These are phyloP conservation scores for Lipophrys pholis DNA, from an alignment of 2,113 vertebrate species.

Conservation along the genomic window DNA sequence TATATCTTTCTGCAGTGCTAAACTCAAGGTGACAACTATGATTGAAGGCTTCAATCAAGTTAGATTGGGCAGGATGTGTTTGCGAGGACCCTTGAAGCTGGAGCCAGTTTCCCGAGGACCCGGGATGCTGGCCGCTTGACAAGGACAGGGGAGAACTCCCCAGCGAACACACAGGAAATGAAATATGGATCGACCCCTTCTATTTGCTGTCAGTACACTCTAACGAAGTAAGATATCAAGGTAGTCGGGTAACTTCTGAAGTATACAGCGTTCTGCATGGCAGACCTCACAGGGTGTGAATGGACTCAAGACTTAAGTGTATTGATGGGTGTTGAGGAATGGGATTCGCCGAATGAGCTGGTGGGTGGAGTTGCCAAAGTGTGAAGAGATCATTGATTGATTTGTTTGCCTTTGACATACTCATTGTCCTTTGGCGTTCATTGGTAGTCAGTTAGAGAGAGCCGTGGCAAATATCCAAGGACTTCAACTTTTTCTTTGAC, in stretches of 20 bases:
- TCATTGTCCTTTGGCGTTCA: slow-evolving; percentile 13
- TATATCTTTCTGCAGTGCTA: background rate
- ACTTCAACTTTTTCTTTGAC: background rate
- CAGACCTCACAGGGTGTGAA: background rate
- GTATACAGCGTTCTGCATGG: slow-evolving; percentile 14
- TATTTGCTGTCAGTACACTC: slow-evolving; percentile 67
- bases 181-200: slow-evolving; percentile 69
- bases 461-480: background rate
- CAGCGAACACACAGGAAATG: slow-evolving; percentile 59
- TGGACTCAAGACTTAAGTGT: background rate
- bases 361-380: slow-evolving; percentile 12
- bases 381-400: slow-evolving; percentile 32
- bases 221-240: slow-evolving; percentile 56
- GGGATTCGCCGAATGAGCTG: background rate
- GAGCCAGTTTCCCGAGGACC: slow-evolving; percentile 4
- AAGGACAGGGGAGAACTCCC: slow-evolving; percentile 52
- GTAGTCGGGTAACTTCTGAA: slow-evolving; percentile 5
- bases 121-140: slow-evolving; percentile 38
- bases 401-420: slow-evolving; percentile 48
- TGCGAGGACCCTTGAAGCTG: slow-evolving; percentile 20
- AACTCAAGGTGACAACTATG: slow-evolving; percentile 32
- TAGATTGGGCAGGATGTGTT: slow-evolving; percentile 27
- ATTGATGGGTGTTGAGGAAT: slow-evolving; percentile 15
- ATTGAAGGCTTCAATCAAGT: slow-evolving; percentile 55
- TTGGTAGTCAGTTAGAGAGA: background rate